Conservation (phyloP, 1,140 invertebrate species). For the Muscidifurax raptorellus region DNA sequence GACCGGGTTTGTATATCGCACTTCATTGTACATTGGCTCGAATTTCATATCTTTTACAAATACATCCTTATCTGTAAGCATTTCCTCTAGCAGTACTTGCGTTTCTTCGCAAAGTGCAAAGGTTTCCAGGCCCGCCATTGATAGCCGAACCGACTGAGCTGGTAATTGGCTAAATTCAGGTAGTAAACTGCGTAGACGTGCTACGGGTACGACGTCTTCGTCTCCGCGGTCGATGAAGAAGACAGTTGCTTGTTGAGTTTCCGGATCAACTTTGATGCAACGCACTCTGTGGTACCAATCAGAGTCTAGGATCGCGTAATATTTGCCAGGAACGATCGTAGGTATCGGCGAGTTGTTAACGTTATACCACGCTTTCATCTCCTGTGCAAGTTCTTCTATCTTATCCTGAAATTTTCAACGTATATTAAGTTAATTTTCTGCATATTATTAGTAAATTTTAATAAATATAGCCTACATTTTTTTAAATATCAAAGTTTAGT, state of each 20-base stretch:
- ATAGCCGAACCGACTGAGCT: conserved; percentile 75
- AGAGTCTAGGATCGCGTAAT: conserved; percentile 78
- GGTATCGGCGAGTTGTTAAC: conserved; percentile 47
- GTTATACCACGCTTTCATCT: conserved; percentile 78
- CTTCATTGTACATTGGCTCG: not conserved
- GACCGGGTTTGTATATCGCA: not conserved
- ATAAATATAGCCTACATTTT: conserved; percentile 26
- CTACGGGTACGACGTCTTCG: conserved; percentile 73
- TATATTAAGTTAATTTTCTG: not conserved
- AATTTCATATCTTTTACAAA: not conserved
- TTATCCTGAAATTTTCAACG: conserved; percentile 71
- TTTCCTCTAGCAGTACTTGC: conserved; percentile 55
- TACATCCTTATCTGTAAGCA: conserved; percentile 30
- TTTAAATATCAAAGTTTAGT: conserved; percentile 40
- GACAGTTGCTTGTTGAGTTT: conserved; percentile 73
- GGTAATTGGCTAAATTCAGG: conserved; percentile 77
- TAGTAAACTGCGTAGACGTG: conserved; percentile 76
- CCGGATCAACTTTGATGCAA: conserved; percentile 72
- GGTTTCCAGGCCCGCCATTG: conserved; percentile 78
- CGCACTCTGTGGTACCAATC: conserved; percentile 79
- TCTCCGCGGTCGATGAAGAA: conserved; percentile 82
- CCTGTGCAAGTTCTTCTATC: conserved; percentile 74
- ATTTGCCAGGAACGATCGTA: conserved; percentile 65
- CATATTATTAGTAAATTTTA: not conserved
- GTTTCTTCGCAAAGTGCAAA: conserved; percentile 65